phyloP scores from a whole-genome alignment of 2,113 vertebrate genomes.

The Bettongia penicillata region DNA sequence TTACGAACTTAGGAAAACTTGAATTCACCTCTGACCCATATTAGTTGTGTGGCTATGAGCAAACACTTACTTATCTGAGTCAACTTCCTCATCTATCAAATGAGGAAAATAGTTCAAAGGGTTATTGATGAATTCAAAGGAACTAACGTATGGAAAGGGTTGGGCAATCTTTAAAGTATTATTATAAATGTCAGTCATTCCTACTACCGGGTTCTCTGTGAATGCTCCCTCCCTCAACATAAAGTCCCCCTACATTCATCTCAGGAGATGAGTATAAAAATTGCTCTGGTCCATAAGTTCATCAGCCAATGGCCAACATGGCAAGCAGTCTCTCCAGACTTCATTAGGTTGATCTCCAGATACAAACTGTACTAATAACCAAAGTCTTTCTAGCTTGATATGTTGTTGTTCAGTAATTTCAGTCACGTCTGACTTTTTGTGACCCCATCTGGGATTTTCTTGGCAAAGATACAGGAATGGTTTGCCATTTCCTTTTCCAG shows the following conservation, averaged over 20 bases:
- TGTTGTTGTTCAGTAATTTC: background rate
- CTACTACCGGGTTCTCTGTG: background rate
- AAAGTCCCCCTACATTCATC: background rate
- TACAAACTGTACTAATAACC: background rate
- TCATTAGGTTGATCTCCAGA: background rate
- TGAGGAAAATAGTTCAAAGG: background rate
- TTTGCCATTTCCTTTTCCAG: background rate
- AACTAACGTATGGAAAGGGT: background rate
- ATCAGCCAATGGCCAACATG: background rate
- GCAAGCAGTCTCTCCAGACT: background rate
- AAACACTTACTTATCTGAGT: background rate
- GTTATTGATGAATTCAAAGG: background rate
- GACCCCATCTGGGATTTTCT: background rate
- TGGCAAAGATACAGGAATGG: background rate
- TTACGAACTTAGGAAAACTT: background rate
- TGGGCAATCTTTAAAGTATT: background rate
- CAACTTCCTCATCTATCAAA: background rate
- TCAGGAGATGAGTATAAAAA: background rate
- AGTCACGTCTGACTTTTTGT: background rate
- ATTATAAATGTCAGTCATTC: background rate
- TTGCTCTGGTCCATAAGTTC: background rate
- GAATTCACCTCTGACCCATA: background rate
- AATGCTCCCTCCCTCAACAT: background rate
- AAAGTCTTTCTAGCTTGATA: background rate
- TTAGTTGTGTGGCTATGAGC: background rate